These are phyloP conservation scores for Ceuthmochares aereus DNA, from an alignment of 2,113 vertebrate genomes.

Conservation along the genomic window DNA sequence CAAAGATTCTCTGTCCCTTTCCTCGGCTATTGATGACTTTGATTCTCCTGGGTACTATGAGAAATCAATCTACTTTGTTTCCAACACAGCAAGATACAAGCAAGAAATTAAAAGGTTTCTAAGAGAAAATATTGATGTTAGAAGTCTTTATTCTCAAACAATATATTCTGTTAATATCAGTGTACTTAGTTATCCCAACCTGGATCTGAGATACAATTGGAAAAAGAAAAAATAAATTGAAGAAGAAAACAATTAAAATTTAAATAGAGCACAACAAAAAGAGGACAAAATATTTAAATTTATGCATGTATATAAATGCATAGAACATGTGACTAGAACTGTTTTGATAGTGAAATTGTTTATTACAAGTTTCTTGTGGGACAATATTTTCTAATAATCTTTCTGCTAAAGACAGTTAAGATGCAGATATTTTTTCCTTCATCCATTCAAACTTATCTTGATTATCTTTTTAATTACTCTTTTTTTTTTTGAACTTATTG, in stretches of 20 bases:
- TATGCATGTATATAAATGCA: not conserved
- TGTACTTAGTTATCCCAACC: not conserved
- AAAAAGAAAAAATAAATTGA: not conserved
- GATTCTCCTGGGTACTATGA: not conserved
- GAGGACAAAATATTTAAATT: not conserved
- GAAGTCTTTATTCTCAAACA: not conserved
- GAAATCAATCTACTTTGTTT: conserved; percentile 37
- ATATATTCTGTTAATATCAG: not conserved
- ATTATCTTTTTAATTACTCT: not conserved
- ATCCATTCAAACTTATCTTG: not conserved
- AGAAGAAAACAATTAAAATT: not conserved
- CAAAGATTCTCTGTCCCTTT: not conserved
- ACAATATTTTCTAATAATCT: not conserved
- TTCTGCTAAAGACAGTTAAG: not conserved
- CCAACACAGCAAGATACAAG: not conserved
- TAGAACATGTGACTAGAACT: not conserved
- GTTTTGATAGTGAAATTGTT: not conserved
- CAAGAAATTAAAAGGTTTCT: conserved; percentile 22
- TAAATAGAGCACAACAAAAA: not conserved
- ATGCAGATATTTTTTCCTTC: not conserved
- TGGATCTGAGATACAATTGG: not conserved
- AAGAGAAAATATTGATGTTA: not conserved
- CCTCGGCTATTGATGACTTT: not conserved
- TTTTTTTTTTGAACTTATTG: not conserved
- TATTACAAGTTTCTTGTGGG: not conserved